Base-by-base conservation (phyloP, 2,888 invertebrate genomes). In the Hirtodrosophila cameraria region DNA sequence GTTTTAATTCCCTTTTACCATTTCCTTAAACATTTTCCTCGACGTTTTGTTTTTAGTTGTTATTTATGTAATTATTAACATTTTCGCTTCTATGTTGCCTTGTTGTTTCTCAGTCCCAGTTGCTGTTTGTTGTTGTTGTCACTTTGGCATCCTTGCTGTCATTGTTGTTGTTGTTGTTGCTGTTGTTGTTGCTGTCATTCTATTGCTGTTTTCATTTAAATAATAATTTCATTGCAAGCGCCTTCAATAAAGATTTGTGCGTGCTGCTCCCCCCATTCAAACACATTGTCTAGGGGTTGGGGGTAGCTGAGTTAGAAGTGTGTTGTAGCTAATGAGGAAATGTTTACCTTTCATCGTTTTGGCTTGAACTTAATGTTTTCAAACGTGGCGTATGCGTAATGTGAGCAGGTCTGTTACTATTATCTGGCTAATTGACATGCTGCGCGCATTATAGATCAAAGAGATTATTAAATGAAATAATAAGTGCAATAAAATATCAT, bases 151-250 rank as follows among this genome's bases (percentile, higher is more conserved):
- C 57, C 30, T 53, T 9, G 11, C 41, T 52, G 54, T 8, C 48
- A 39, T 70, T 70, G 63, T 69, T 41, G 54, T 33, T 52, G 63
- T 59, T 48, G 20, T 11, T 31, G 30, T 45, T 35, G 30, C 33
- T 60, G 38, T 48, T 38, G 38, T 59, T 42, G 43, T 45, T 57
- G 46, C 60, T 48, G 42, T 62, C 54, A 57, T 64, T 59, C 60
- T 70, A 54, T 54, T 75, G 75, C 75, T 86, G 66, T 79, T 82
- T 86, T 86, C 80, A 79, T 83, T 86, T 85, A 77, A 87, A 80
- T 83, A 83, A 86, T 86, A 86, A 86, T 88, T 86, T 88, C 83
- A 85, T 87, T 85, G 86, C 71, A 55, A 83, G 72, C 72, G 87
- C 75, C 82, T 77, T 66, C 66, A 54, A 50, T 55, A 63, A 52